Evolutionary conservation across 2,888 invertebrate species (phyloP).

Genomic region (Phaedon cochleariae): DNA sequence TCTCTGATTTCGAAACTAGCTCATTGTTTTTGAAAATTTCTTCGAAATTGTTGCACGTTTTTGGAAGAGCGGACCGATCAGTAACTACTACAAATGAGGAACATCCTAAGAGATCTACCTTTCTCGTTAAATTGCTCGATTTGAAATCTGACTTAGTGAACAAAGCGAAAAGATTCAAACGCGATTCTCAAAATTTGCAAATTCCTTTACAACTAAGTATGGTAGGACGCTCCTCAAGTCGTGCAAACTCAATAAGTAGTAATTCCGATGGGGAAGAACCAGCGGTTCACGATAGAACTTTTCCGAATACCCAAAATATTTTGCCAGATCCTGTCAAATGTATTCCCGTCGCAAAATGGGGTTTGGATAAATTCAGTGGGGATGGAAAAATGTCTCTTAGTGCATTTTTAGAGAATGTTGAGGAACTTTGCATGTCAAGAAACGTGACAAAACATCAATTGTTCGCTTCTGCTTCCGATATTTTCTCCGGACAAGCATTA

Average conservation of each 20-base stretch:
- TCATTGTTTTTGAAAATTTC: neutral
- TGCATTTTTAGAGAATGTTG: neutral
- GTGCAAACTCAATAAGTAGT: neutral
- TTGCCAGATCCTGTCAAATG: neutral
- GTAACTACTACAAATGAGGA: no score
- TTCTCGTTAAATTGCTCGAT: neutral
- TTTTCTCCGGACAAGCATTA: neutral
- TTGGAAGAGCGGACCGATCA: no score
- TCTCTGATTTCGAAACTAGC: neutral
- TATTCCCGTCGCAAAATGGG: neutral
- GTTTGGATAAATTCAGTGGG: neutral
- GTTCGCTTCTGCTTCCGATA: neutral
- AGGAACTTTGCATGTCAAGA: neutral
- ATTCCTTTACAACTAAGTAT: neutral
- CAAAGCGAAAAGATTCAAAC: neutral
- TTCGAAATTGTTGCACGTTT: no score
- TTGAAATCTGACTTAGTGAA: neutral
- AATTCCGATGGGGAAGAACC: neutral
- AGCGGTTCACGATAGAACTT: no score
- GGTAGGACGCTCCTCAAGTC: neutral
- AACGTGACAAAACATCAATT: neutral
- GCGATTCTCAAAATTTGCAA: neutral
- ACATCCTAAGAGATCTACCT: no score
- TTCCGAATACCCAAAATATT: no score
- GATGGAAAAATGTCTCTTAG: neutral